Base-by-base conservation (phyloP, 23 tunicate genomes). In the Styela clava region DNA sequence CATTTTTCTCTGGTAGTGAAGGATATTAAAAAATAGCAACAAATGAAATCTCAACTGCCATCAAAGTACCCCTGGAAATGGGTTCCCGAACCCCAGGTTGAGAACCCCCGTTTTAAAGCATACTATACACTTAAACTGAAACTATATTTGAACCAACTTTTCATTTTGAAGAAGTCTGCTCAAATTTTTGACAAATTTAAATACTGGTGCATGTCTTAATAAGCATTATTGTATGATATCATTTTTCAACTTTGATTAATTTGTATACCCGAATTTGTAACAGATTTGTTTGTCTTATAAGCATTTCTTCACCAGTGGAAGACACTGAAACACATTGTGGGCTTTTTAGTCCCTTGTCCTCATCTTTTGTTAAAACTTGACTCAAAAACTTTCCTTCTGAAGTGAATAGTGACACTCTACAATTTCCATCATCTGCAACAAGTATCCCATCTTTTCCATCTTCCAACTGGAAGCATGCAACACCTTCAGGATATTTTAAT, bases 371-470 rank as follows among this genome's bases (percentile, higher is more conserved):
- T 18, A 88, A 30, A 56, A 89, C 74, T 31, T 84, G 81, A 31
- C 74, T 71, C 44, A 84, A 61, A 67, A 89, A 89, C 65, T 68
- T 61, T 44, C 94, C 94, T 44, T 68, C 52, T 2, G 31, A 12
- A 24, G 73, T 67, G 70, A 37, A 89, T 29, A 74, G 72, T 26
- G 83, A 79, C 22, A 92, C 78, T 71, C 97, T 36, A 1, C 79
- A 88, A 78, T 87, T 74, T 19, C 86, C 92, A 67, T 92, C 85
- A 69, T 92, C 97, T 23, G 83, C 92, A 3, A 92, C 85, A n/a
- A 92, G 61, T 26, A 92, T 24, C 1, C 88, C 79, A 63, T 92
- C 88, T 34, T 79, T 44, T 34, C 86, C 80, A 34, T 87, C 82
- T 52, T 64, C 37, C 2, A 74, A 68, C 36, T 30, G 28, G 9